Base-by-base conservation (phyloP, 2,113 vertebrate genomes). In the Dromiciops gliroides region DNA sequence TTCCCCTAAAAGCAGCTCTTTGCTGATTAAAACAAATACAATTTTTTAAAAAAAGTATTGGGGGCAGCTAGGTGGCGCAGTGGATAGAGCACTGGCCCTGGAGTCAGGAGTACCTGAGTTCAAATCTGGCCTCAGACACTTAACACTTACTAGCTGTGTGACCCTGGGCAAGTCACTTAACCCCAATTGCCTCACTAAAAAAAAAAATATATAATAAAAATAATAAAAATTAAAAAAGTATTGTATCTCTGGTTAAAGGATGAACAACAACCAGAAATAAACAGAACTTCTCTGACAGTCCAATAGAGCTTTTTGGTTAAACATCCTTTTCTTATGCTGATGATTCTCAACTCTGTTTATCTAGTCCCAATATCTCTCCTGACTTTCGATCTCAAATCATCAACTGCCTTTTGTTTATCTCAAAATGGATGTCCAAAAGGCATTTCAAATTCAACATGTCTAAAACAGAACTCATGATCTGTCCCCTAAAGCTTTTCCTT, bases 241-340 rank as follows among this genome's bases (percentile, higher is more conserved):
- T 83, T 83, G 1, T 83, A 83, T 83, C 67, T 75, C 67, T 75
- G 44, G 67, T n/a, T n/a, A 75, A 75, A n/a, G 37, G 37, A 75
- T n/a, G 16, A n/a, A n/a, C 60, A 67, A 56, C 53, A 56, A 56
- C 28, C 31, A 75, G 6, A n/a, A 31, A n/a, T 1, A 75, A 16
- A 75, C 6, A 75, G 37, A n/a, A 75, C 31, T 75, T 75, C 16
- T 19, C 44, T 19, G 44, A 2, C 56, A 60, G 10, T 12, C 28
- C 56, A 60, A 75, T 53, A 83, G 26, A 93, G 8, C 52, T n/a
- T 96, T 92, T 93, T 52, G 44, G n/a, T 75, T n/a, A 92, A 89
- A 37, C 93, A 50, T 88, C 14, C 83, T 67, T 94, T 67, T 90
- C 89, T 95, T 95, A 83, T 83, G 67, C 67, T 83, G 37, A 7